Percentiles rank a stretch among this genome's conserved stretches.
Conservation (phyloP, 2,888 invertebrate genomes). For the Philereme vetulata region DNA sequence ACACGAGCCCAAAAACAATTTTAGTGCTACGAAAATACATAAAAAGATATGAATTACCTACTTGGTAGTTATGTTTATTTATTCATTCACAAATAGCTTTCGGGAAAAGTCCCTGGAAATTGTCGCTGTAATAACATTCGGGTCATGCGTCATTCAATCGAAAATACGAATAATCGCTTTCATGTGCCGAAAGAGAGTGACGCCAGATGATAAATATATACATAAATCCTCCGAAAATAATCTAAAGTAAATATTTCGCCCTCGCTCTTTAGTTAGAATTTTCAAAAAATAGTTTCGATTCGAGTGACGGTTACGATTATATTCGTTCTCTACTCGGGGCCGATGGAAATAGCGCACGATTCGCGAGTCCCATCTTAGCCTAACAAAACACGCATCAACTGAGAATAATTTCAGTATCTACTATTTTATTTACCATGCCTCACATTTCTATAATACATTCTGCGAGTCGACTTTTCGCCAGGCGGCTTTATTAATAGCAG, state of each 20-base stretch:
- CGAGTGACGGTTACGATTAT: slow-evolving; percentile 74
- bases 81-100: slow-evolving; percentile 30
- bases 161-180: slow-evolving; percentile 72
- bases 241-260: slow-evolving; percentile 66
- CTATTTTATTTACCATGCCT: slow-evolving; percentile 78
- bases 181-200: slow-evolving; percentile 72
- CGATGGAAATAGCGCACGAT: slow-evolving; percentile 62
- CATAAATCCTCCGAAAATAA: slow-evolving; percentile 73
- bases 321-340: slow-evolving; percentile 50
- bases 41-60: background rate
- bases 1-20: too few relatives aligned
- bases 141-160: slow-evolving; percentile 72
- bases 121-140: slow-evolving; percentile 59
- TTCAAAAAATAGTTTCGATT: slow-evolving; percentile 69
- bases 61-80: slow-evolving; percentile 18
- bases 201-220: slow-evolving; percentile 66
- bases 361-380: slow-evolving; percentile 51
- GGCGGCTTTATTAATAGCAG: slow-evolving; percentile 74
- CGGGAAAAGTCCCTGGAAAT: slow-evolving; percentile 44
- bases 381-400: slow-evolving; percentile 67
- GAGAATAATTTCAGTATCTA: slow-evolving; percentile 62
- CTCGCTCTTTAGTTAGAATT: slow-evolving; percentile 69
- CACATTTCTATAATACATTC: slow-evolving; percentile 74
- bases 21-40: background rate
- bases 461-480: slow-evolving; percentile 76